Evolutionary conservation across 2,888 invertebrate species (phyloP).

Genomic region (Prosopocoilus inquinatus): DNA sequence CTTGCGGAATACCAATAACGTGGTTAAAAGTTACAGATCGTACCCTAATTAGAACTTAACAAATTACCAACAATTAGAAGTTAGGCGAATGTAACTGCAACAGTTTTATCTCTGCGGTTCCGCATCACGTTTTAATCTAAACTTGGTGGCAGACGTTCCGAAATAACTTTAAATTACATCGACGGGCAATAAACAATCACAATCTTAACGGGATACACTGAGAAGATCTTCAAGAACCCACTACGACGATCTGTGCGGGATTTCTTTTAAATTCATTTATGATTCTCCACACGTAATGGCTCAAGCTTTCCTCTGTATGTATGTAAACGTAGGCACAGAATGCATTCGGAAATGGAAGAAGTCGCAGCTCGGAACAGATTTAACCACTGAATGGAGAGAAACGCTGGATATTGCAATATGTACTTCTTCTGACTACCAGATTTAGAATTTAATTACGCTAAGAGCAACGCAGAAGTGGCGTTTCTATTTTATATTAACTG

Average conservation of each 20-base stretch:
- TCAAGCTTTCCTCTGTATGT: no score
- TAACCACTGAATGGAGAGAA: neutral
- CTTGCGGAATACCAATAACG: constrained; percentile 15
- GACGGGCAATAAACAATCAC: constrained; percentile 1
- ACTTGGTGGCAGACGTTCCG: neutral
- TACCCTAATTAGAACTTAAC: constrained; percentile 15
- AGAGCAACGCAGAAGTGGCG: neutral
- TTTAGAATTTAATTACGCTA: constrained; percentile 4
- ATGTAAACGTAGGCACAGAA: no score
- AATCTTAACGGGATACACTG: neutral
- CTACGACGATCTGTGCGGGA: neutral
- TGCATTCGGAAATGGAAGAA: no score
- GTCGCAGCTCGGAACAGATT: neutral
- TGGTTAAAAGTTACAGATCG: constrained; percentile 15
- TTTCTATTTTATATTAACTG: constrained; percentile 1
- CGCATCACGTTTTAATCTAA: neutral
- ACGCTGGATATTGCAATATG: neutral
- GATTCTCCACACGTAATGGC: neutral
- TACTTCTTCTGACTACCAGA: neutral
- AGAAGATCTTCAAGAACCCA: neutral
- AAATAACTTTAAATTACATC: neutral
- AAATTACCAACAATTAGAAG: constrained; percentile 15
- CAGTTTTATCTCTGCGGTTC: no score
- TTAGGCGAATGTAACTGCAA: no score
- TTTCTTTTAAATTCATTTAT: neutral